Conservation (phyloP, 1,140 invertebrate genomes). For the Drosophila biarmipes region DNA sequence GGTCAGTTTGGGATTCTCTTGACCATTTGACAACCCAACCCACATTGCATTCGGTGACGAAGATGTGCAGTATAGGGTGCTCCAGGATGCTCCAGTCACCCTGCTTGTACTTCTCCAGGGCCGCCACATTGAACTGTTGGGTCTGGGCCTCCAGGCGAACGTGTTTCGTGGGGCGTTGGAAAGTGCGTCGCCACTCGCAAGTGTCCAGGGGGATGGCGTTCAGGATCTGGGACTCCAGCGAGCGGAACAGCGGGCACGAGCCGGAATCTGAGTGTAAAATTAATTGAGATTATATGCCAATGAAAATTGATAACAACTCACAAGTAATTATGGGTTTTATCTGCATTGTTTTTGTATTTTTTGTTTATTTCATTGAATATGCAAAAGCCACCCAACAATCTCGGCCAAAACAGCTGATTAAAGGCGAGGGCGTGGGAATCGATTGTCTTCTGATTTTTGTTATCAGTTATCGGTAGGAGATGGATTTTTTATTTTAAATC, state of each 20-base stretch:
- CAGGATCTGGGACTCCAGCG: slow-evolving; percentile 90
- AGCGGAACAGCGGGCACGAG: slow-evolving; percentile 93
- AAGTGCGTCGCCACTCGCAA: slow-evolving; percentile 95
- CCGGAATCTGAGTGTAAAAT: slow-evolving; percentile 90
- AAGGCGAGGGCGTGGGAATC: slow-evolving; percentile 7
- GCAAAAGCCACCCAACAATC: slow-evolving; percentile 21
- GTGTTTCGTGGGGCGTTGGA: slow-evolving; percentile 91
- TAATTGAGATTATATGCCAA: not conserved
- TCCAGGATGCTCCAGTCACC: slow-evolving; percentile 90
- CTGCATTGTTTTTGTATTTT: slow-evolving; percentile 62
- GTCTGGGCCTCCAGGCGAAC: slow-evolving; percentile 94
- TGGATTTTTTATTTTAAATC: no score
- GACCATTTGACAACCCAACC: slow-evolving; percentile 74
- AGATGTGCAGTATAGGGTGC: slow-evolving; percentile 96
- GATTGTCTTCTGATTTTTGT: not conserved
- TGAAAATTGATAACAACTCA: slow-evolving; percentile 39
- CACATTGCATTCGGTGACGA: slow-evolving; percentile 97
- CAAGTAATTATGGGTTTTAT: slow-evolving; percentile 81
- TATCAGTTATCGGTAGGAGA: slow-evolving; percentile 6
- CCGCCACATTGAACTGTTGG: slow-evolving; percentile 91
- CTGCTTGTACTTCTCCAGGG: slow-evolving; percentile 87
- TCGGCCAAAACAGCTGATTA: slow-evolving; percentile 24
- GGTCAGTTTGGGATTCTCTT: not conserved
- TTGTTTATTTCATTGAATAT: slow-evolving; percentile 45
- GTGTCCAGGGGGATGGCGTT: slow-evolving; percentile 93